Evolutionary conservation across 1,140 invertebrate genomes (phyloP), one percentile per base, ranked within the genome.

Genomic region (Nasonia giraulti): DNA sequence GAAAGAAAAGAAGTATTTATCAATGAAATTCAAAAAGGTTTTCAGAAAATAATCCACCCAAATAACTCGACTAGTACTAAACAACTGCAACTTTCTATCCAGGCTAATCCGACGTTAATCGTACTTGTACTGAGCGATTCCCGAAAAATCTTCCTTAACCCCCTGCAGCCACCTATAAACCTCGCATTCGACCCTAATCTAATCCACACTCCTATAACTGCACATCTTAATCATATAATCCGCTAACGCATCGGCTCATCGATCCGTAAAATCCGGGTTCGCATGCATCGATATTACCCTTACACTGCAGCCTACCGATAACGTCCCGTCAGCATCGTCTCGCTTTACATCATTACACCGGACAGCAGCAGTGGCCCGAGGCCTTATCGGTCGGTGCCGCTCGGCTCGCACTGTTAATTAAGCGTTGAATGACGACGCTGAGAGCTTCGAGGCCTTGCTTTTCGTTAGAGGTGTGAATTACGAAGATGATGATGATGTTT

Each of bases 331-430:
- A 62, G 55, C 55, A 62, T n/a, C 55, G 17, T 20, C 55, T 62
- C 23, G 31, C 68, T 71, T 71, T 71, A 71, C 27, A 71, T 71
- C 68, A 71, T 71, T 33, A 71, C 66, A 71, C 27, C 10, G 68
- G 23, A 2, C 68, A 71, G 31, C 31, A 71, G 27, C 27, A 71
- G 10, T 17, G 14, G 20, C 31, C 27, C 27, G 10, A 31, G 68
- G 68, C 14, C 23, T 71, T 71, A 71, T 71, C 68, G 23, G 4
- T 71, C 2, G 14, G 4, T 1, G 20, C 50, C 50, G 50, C n/a
- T 69, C 2, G 20, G 23, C 7, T 11, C 66, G 66, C 23, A 71
- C 68, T 11, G 11, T 31, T 31, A 71, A 71, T 31, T 71, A 31
- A 71, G 23, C 17, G 27, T 8, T 33, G 27, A 71, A 71, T 71